phyloP scores from a whole-genome alignment of 2,888 invertebrate genomes.

The Cheiracanthium punctorium region DNA sequence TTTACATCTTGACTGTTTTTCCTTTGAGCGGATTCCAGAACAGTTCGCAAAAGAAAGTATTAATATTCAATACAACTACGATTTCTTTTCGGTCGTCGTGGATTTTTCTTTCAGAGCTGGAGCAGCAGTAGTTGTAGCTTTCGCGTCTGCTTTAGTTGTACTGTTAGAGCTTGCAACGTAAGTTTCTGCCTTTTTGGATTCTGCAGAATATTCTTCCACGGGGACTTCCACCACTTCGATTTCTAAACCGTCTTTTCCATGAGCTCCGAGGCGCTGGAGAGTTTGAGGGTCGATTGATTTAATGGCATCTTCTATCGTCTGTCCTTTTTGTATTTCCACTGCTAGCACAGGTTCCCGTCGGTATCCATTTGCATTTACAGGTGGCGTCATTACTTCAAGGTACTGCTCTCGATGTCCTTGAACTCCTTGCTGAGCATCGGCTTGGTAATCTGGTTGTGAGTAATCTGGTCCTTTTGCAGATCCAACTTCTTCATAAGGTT shows the following conservation, averaged over 20 bases:
- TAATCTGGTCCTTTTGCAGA: not conserved
- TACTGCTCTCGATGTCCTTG: conserved; percentile 32
- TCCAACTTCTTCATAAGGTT: not conserved
- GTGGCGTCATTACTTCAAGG: conserved; percentile 40
- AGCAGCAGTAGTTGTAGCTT: not conserved
- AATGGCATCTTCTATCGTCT: conserved; percentile 61
- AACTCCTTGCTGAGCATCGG: not conserved
- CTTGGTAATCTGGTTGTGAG: not conserved
- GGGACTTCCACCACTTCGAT: conserved; percentile 65
- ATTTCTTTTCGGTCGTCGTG: not conserved
- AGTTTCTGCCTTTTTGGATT: conserved; percentile 60
- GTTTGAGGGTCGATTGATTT: conserved; percentile 55
- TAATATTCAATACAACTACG: not conserved
- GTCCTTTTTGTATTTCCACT: conserved; percentile 55
- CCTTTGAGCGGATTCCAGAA: conserved; percentile 13
- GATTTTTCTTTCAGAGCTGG: not conserved
- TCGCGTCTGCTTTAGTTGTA: not conserved
- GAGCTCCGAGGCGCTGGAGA: conserved; percentile 43
- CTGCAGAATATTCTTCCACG: conserved; percentile 50
- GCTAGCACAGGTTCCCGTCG: conserved; percentile 60
- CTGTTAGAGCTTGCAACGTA: conserved; percentile 38
- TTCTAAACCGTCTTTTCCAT: conserved; percentile 61
- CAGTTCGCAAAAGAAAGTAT: no score
- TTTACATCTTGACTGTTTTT: not conserved
- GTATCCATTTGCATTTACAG: conserved; percentile 39